These are phyloP conservation scores for Ameiurus melas DNA, from an alignment of 2,113 vertebrate genomes.

Conservation along the genomic window DNA sequence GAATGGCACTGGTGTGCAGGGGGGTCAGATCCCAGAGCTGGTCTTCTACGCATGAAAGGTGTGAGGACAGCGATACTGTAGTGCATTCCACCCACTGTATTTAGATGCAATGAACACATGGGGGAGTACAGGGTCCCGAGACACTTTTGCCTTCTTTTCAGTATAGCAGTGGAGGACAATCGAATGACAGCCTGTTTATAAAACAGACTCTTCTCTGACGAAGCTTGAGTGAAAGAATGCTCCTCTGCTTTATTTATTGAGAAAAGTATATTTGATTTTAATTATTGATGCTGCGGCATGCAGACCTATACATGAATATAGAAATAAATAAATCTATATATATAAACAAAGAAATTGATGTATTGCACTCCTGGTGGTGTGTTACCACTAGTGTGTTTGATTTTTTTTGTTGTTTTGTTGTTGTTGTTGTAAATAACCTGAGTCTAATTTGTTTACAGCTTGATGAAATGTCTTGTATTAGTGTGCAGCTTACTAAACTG, in stretches of 20 bases:
- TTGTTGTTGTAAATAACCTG: constrained; percentile 67
- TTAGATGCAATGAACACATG: constrained; percentile 58
- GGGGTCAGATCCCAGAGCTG: constrained; percentile 93
- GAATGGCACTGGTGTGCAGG: constrained; percentile 93
- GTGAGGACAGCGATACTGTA: constrained; percentile 58
- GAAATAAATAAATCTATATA: constrained; percentile 41
- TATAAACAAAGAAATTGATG: constrained; percentile 48
- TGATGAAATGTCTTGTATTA: constrained; percentile 74
- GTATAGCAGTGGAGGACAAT: constrained; percentile 62
- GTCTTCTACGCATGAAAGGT: constrained; percentile 88
- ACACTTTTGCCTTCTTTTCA: constrained; percentile 53
- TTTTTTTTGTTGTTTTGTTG: constrained; percentile 66
- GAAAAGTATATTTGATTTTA: constrained; percentile 74
- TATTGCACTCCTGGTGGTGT: constrained; percentile 64
- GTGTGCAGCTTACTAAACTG: constrained; percentile 66
- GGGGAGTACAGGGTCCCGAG: constrained; percentile 43
- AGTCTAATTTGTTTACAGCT: constrained; percentile 69
- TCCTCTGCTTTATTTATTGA: constrained; percentile 79
- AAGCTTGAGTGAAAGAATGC: constrained; percentile 72
- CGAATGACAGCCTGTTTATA: constrained; percentile 52
- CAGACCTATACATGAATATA: constrained; percentile 64
- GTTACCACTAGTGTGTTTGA: constrained; percentile 60
- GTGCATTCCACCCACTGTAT: constrained; percentile 67
- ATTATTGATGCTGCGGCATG: constrained; percentile 74
- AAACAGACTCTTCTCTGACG: constrained; percentile 60